Evolutionary conservation across 1,140 invertebrate species (phyloP).

Genomic region (Scaptomyza montana): DNA sequence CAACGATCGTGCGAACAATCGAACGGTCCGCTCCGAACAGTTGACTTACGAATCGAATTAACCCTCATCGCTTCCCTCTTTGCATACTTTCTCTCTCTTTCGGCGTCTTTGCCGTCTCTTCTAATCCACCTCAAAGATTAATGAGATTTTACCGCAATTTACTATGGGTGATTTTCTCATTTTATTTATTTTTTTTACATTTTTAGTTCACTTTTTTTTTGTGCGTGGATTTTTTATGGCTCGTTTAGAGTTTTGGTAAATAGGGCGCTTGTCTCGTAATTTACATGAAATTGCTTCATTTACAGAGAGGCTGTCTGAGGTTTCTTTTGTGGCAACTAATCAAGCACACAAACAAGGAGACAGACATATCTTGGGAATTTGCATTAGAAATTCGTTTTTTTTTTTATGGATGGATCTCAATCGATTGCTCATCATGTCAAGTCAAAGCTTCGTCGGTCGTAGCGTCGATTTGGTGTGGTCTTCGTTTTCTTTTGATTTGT

Average conservation of each 20-base stretch:
- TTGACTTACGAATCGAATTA: conserved; percentile 25
- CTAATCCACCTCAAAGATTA: conserved; percentile 74
- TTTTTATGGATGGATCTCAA: background rate
- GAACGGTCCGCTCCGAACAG: conserved; percentile 22
- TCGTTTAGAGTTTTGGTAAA: conserved; percentile 70
- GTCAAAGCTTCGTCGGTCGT: conserved; percentile 31
- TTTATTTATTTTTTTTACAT: conserved; percentile 33
- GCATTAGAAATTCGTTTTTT: background rate
- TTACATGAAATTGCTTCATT: conserved; percentile 82
- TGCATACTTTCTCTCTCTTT: conserved; percentile 49
- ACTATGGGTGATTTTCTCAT: conserved; percentile 36
- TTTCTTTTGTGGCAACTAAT: conserved; percentile 27
- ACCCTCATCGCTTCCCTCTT: conserved; percentile 55
- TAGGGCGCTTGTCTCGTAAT: conserved; percentile 80
- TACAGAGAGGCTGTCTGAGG: conserved; percentile 40
- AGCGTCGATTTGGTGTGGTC: conserved; percentile 19
- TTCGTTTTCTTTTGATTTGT: background rate
- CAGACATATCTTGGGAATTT: conserved; percentile 29
- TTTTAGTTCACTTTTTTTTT: conserved; percentile 24
- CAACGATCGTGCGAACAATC: conserved; percentile 35
- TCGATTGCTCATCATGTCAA: conserved; percentile 34
- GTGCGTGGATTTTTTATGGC: conserved; percentile 68
- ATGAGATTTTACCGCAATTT: conserved; percentile 71
- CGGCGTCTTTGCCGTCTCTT: background rate
- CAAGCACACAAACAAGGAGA: background rate